Conservation (phyloP, 2,888 invertebrate genomes). For the Agrotis segetum region DNA sequence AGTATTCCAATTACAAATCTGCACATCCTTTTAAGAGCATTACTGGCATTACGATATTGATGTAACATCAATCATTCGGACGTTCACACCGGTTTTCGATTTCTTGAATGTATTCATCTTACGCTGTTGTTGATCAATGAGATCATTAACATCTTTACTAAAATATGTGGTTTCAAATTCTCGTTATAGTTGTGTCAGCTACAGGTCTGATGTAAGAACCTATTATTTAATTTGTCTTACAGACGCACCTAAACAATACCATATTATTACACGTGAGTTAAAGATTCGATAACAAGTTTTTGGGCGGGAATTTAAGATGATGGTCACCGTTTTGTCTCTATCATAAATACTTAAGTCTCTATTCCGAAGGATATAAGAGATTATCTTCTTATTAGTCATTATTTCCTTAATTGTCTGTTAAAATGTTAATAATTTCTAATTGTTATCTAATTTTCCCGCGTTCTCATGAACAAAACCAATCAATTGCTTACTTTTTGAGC, state of each 20-base stretch:
- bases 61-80: conserved; percentile 27
- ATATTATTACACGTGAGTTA: too few relatives aligned
- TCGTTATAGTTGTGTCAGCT: neutral
- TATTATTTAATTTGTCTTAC: neutral
- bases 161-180: neutral
- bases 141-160: conserved; percentile 6
- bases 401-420: neutral
- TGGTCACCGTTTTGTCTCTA: too few relatives aligned
- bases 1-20: conserved; percentile 50
- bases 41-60: conserved; percentile 21
- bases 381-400: neutral
- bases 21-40: conserved; percentile 12
- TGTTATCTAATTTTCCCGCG: neutral
- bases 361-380: too few relatives aligned
- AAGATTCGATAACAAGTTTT: neutral
- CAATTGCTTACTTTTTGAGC: conserved; percentile 13
- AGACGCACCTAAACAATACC: too few relatives aligned
- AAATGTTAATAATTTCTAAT: neutral
- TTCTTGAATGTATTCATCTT: conserved; percentile 33
- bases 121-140: neutral
- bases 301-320: neutral
- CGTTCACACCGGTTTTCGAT: conserved; percentile 28
- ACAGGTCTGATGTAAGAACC: neutral
- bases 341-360: too few relatives aligned
- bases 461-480: conserved; percentile 21